These are phyloP conservation scores for Corythoichthys haematopterus DNA, from an alignment of 2,113 vertebrate genomes.

Conservation along the genomic window DNA sequence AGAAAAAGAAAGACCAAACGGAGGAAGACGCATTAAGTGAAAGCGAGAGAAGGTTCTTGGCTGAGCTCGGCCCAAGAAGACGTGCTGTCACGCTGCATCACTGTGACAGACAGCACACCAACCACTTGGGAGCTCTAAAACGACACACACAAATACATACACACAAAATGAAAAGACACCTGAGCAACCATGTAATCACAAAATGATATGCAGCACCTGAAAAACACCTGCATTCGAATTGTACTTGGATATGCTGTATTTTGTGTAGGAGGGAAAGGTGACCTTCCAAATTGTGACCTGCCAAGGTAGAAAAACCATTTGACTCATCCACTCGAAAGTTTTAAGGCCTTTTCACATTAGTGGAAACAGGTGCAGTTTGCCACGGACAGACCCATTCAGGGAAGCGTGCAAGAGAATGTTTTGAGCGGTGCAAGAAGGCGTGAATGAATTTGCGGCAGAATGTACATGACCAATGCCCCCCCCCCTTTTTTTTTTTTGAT, in stretches of 20 bases:
- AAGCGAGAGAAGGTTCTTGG: slow-evolving; percentile 4
- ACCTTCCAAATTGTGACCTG: no score
- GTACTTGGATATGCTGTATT: background rate
- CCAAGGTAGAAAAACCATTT: no score
- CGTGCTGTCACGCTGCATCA: slow-evolving; percentile 3
- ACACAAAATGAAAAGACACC: background rate
- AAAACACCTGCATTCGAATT: background rate
- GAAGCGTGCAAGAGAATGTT: no score
- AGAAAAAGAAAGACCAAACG: background rate
- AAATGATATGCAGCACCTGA: background rate
- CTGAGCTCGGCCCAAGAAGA: background rate
- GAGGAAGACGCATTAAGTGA: background rate
- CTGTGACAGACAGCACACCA: background rate
- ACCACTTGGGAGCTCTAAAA: background rate
- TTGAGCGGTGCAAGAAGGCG: no score
- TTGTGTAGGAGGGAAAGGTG: no score
- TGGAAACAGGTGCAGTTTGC: no score
- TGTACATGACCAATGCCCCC: no score
- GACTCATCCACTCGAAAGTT: no score
- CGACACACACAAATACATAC: background rate
- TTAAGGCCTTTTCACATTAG: no score
- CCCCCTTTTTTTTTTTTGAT: no score
- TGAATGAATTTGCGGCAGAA: no score
- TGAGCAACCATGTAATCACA: background rate
- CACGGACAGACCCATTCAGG: no score